These are phyloP conservation scores for Strix occidentalis DNA, from an alignment of 2,797 vertebrate species.

Conservation along the genomic window DNA sequence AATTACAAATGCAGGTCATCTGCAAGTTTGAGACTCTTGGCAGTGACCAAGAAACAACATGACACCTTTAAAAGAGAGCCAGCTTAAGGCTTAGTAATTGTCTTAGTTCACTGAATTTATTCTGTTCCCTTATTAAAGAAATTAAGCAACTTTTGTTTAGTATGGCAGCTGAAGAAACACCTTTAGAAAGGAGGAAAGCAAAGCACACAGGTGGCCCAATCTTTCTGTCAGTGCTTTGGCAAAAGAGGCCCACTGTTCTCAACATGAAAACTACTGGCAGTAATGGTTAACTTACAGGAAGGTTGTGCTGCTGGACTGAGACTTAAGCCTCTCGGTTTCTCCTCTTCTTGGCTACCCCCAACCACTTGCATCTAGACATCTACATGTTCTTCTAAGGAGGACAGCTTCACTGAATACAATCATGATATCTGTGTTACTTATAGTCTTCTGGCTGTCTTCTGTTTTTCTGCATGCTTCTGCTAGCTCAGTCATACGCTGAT, in stretches of 20 bases:
- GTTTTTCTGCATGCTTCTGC: background rate
- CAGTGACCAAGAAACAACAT: background rate
- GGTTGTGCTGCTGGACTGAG: background rate
- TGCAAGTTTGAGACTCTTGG: background rate
- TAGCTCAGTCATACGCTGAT: background rate
- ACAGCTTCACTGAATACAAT: background rate
- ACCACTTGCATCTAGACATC: background rate
- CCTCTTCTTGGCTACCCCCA: background rate
- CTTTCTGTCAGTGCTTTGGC: background rate
- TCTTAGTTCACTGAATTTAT: background rate
- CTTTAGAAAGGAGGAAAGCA: background rate
- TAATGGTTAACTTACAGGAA: fast-evolving
- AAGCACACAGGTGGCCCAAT: background rate
- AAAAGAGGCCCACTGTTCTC: background rate
- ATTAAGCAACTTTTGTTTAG: background rate
- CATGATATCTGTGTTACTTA: background rate
- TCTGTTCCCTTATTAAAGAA: slow-evolving; percentile 7
- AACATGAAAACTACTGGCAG: background rate
- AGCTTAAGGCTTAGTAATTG: slow-evolving; percentile 29
- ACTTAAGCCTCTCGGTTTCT: background rate
- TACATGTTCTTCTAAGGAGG: background rate
- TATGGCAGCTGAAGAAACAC: background rate
- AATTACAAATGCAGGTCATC: background rate
- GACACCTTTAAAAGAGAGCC: background rate
- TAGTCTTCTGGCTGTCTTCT: background rate